Base-by-base conservation (phyloP, 2,888 invertebrate genomes). In the Nomada hirtipes region DNA sequence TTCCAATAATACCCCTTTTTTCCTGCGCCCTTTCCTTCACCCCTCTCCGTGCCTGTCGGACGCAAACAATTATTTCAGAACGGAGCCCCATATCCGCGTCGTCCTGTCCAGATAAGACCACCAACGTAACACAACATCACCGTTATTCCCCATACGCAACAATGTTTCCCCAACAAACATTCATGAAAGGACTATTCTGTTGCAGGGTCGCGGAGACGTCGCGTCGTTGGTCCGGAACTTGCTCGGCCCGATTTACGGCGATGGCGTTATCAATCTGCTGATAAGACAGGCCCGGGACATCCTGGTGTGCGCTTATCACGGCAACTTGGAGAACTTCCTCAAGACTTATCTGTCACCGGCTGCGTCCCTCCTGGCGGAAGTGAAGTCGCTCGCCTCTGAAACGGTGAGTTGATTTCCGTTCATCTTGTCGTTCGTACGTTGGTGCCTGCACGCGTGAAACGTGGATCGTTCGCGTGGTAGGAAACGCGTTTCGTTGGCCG, bases 201-300 rank as follows among this genome's bases (percentile, higher is more conserved):
- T 86, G 2, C 78, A 88, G 88, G 74, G 65, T 53, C 87, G 93
- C 29, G 91, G 90, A 20, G 93, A 92, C 81, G 93, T 93, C 55
- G 93, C 93, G 13, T 92, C 93, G 52, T 86, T 96, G 89, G 95
- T 96, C 88, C 96, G 96, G 90, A 94, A 94, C 90, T 95, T 96
- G 93, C 95, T 96, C 89, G 95, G 96, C 69, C 94, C 94, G 86
- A 95, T 96, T 91, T 96, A 96, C 93, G 95, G 95, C 83, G 95
- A 96, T 91, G 96, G 95, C 91, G 94, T 95, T 84, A 94, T 95
- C 90, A 95, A 95, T 90, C 95, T 95, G 90, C 94, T 97, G 92
- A 95, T 96, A 88, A 95, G 96, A 74, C 96, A 96, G 94, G 96
- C 96, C 72, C 95, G 96, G 89, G 96, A 96, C 93, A 94, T 96